Evolutionary conservation across 2,113 vertebrate genomes (phyloP).

Genomic region (Campylomormyrus tamandua): DNA sequence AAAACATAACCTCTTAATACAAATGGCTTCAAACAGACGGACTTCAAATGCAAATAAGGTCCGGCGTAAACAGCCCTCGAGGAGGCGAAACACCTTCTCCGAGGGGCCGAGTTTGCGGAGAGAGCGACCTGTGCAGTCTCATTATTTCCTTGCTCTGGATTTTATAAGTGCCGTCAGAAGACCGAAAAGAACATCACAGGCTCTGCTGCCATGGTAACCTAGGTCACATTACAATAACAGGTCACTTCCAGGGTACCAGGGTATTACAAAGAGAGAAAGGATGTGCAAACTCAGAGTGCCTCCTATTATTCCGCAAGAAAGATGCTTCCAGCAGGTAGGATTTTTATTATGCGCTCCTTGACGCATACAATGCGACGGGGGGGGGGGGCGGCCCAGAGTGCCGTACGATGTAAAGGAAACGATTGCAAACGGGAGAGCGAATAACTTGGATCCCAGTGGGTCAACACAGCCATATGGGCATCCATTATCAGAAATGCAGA

Average conservation of each 20-base stretch:
- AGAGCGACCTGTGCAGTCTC: constrained; percentile 11
- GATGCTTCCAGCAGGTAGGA: constrained; percentile 13
- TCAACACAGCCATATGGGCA: constrained; percentile 73
- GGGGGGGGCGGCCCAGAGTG: neutral
- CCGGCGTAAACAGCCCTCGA: constrained; percentile 38
- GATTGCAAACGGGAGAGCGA: constrained; percentile 23
- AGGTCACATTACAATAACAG: constrained; percentile 51
- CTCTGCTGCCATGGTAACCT: constrained; percentile 60
- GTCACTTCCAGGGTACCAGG: constrained; percentile 47
- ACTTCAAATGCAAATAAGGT: neutral
- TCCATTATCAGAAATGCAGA: constrained; percentile 74
- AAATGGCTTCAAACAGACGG: constrained; percentile 23
- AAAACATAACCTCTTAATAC: constrained; percentile 26
- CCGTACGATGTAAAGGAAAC: constrained; percentile 32
- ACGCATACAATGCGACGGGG: neutral
- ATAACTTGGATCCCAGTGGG: constrained; percentile 54
- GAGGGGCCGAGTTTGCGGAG: neutral
- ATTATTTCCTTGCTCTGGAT: constrained; percentile 31
- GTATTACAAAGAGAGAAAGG: constrained; percentile 27
- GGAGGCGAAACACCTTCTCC: neutral
- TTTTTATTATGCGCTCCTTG: neutral
- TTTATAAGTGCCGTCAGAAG: constrained; percentile 10
- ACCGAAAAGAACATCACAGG: constrained; percentile 49
- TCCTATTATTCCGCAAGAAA: constrained; percentile 7
- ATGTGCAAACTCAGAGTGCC: neutral